Evolutionary conservation across 2,113 vertebrate species (phyloP), one percentile per base, ranked within the genome.

Genomic region (Onychorhynchus coronatus): DNA sequence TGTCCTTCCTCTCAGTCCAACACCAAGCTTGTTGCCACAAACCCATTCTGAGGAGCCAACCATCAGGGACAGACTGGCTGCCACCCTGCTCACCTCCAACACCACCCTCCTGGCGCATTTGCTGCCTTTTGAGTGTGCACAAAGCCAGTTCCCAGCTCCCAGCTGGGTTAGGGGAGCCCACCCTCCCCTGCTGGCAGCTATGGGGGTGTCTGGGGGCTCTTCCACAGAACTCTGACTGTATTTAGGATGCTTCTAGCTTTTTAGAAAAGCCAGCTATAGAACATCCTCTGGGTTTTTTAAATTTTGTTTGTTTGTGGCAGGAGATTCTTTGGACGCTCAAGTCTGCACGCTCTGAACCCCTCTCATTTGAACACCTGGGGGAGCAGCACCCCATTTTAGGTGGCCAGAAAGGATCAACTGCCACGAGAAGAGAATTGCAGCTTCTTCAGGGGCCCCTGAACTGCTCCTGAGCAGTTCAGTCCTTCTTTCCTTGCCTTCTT

Each of bases 1-100:
- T 12, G 35, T 5, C 52, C 7, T 20, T n/a, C 56, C 41, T 41
- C 31, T 37, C 67, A 44, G 44, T 6, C 61, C 41, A 20, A 25
- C 62, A 10, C 31, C 39, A 27, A 12, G 12, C 42, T 53, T 12
- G 1, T 9, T 5, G 2, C 55, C 22, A 12, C 27, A 16, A 10
- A 27, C 0, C 5, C 20, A 0, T 12, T 12, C 25, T 6, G 74
- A 30, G 0, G 2, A 44, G 59, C 14, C 59, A 52, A 62, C 14
- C 16, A 2, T 3, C 14, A 44, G 27, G 55, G 44, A 65, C 13
- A 42, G 39, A 8, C 25, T 2, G 6, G 6, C 56, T 33, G 46
- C 50, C 22, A 2, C 2, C n/a, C 41, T 22, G 42, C 44, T 35
- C 88, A 3, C 11, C 4, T 2, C 8, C 2, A 50, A 0, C 82